phyloP scores from a whole-genome alignment of 1,140 invertebrate genomes.

The Microvelia longipes region DNA sequence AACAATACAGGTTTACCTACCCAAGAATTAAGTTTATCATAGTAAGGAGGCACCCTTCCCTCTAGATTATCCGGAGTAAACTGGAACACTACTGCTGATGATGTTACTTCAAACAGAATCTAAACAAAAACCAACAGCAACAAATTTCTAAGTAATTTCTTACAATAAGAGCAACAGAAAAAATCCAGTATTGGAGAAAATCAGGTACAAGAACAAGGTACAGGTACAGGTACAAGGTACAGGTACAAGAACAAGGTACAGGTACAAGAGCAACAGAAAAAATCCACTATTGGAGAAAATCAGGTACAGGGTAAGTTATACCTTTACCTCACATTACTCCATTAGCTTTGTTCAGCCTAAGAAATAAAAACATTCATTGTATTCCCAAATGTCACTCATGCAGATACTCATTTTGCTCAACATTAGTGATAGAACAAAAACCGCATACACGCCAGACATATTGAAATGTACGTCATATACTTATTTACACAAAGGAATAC shows the following conservation, averaged over 20 bases:
- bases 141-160: conserved; percentile 11
- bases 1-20: too few species aligned
- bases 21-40: conserved; percentile 83
- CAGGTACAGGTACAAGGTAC: too few species aligned
- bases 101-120: conserved; percentile 60
- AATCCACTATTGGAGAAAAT: conserved; percentile 7
- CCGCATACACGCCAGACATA: too few species aligned
- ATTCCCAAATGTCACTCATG: too few species aligned
- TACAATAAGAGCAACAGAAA: not conserved
- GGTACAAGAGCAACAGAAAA: not conserved
- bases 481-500: too few species aligned
- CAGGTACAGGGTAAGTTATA: not conserved
- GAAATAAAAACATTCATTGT: too few species aligned
- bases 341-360: too few species aligned
- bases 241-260: too few species aligned
- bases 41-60: conserved; percentile 54
- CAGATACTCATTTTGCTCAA: too few species aligned
- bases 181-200: conserved; percentile 8
- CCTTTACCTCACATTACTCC: too few species aligned
- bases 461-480: too few species aligned
- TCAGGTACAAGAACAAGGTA: conserved; percentile 1
- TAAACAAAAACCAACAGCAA: conserved; percentile 31
- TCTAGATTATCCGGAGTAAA: conserved; percentile 48
- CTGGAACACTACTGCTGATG: conserved; percentile 74
- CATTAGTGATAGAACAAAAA: too few species aligned